Percentiles rank a stretch among this genome's conserved stretches.
These are phyloP conservation scores for Smutsia gigantea DNA, from an alignment of 2,797 vertebrate genomes.

Conservation along the genomic window DNA sequence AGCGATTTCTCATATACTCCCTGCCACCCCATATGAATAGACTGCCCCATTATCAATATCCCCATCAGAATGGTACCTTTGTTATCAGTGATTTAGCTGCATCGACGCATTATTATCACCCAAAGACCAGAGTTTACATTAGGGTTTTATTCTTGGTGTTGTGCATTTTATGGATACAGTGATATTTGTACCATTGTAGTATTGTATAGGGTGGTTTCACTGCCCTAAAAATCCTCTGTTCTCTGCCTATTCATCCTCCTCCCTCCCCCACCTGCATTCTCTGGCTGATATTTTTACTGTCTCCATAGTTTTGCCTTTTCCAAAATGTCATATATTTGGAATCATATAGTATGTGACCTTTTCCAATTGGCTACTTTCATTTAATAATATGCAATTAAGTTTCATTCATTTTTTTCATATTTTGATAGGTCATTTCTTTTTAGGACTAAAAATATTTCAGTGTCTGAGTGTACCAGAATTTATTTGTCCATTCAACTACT, in stretches of 20 bases:
- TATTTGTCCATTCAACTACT: background rate
- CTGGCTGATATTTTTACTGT: background rate
- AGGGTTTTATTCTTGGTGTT: background rate
- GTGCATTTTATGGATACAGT: background rate
- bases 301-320: background rate
- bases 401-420: background rate
- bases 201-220: background rate
- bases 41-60: background rate
- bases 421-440: conserved; percentile 1
- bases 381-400: background rate
- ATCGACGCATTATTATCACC: background rate
- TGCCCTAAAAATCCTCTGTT: background rate
- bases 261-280: too few species aligned
- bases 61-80: background rate
- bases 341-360: background rate
- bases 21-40: background rate
- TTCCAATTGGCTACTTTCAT: background rate
- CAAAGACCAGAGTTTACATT: background rate
- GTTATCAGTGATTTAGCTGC: background rate
- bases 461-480: background rate
- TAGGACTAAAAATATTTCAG: background rate
- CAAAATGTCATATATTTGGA: background rate
- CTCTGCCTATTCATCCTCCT: background rate
- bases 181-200: background rate
- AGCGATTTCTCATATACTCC: background rate